Percentiles rank a stretch among this genome's conserved stretches.
Evolutionary conservation across 2,888 invertebrate species (phyloP).

Genomic region (Adela reaumurella): DNA sequence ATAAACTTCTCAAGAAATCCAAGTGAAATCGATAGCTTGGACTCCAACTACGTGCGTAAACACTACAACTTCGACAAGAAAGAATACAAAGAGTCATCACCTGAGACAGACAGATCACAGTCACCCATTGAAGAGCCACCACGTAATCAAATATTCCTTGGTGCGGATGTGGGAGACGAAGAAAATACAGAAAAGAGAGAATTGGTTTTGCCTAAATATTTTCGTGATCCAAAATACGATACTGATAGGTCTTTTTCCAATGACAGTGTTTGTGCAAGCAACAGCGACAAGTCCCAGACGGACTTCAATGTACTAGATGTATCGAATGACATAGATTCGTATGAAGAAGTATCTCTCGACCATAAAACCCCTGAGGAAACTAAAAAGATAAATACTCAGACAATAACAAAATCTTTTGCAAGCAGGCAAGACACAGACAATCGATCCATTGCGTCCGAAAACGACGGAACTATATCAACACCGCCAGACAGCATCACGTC

Average conservation of each 20-base stretch:
- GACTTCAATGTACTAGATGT: conserved; percentile 18
- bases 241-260: conserved; percentile 41
- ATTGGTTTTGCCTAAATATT: conserved; percentile 32
- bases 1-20: conserved; percentile 48
- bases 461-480: conserved; percentile 47
- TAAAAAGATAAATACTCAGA: conserved; percentile 17
- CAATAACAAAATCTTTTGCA: conserved; percentile 8
- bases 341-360: conserved; percentile 24
- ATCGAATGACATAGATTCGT: conserved; percentile 20
- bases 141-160: conserved; percentile 35
- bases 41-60: conserved; percentile 56
- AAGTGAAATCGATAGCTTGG: conserved; percentile 56
- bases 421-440: conserved; percentile 24
- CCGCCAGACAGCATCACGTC: conserved; percentile 49
- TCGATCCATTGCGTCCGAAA: conserved; percentile 41
- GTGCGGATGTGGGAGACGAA: conserved; percentile 24
- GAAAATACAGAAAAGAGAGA: conserved; percentile 18
- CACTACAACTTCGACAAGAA: conserved; percentile 49
- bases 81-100: conserved; percentile 41
- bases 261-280: conserved; percentile 33
- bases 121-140: conserved; percentile 8
- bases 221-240: conserved; percentile 41
- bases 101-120: conserved; percentile 37
- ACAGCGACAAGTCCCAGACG: conserved; percentile 30
- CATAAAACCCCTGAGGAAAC: conserved; percentile 21